These are phyloP conservation scores for Falco berigora DNA, from an alignment of 2,797 vertebrate species.

Conservation along the genomic window DNA sequence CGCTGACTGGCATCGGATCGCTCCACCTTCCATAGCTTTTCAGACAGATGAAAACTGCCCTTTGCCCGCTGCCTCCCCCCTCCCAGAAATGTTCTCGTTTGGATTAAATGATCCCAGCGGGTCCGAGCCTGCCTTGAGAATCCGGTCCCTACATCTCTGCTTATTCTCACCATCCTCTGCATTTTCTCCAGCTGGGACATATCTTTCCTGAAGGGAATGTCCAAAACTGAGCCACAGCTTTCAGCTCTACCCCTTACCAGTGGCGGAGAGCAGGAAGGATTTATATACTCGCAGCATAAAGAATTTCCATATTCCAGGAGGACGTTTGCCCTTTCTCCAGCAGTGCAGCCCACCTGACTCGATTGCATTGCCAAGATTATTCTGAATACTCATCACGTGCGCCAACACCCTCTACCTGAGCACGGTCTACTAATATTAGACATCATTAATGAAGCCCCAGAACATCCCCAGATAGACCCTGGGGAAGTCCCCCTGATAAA, in stretches of 20 bases:
- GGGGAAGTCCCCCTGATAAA: neutral
- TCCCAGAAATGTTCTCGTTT: neutral
- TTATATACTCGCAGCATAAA: neutral
- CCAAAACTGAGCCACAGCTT: neutral
- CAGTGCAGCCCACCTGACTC: neutral
- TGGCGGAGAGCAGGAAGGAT: neutral
- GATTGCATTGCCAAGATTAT: neutral
- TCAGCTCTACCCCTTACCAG: neutral
- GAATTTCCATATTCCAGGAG: neutral
- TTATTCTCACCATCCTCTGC: neutral
- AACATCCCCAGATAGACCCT: neutral
- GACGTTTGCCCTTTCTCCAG: neutral
- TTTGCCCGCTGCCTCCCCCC: neutral
- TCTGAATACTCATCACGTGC: neutral
- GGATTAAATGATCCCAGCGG: neutral
- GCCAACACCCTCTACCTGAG: neutral
- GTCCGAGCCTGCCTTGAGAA: neutral
- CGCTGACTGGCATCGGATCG: neutral
- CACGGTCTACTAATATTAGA: neutral
- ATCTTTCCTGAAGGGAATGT: neutral
- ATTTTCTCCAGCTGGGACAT: neutral
- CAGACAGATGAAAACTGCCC: neutral
- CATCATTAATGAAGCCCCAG: neutral
- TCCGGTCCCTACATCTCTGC: neutral
- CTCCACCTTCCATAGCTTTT: neutral